Evolutionary conservation across 1,140 invertebrate species (phyloP).

Genomic region (Trissolcus basalis): DNA sequence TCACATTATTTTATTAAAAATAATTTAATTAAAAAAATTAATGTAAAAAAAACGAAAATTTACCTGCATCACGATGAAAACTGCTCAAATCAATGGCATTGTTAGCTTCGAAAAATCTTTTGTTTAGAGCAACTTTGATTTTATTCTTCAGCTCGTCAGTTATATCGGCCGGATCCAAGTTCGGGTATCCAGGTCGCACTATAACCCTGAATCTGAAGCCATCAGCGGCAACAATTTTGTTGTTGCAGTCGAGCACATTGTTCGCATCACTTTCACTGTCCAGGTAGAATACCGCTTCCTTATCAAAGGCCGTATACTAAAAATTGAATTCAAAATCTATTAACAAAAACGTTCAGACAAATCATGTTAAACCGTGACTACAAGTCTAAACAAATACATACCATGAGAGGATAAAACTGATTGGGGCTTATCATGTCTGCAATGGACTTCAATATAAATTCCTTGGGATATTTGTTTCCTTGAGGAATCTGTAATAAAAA

Average conservation of each 20-base stretch:
- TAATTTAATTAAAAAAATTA: neutral
- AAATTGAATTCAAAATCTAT: constrained; percentile 33
- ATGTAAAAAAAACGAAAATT: constrained; percentile 1
- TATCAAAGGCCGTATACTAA: constrained; percentile 76
- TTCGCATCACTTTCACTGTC: constrained; percentile 82
- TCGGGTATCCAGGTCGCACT: constrained; percentile 80
- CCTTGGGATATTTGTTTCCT: constrained; percentile 84
- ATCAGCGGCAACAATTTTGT: constrained; percentile 81
- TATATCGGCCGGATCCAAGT: constrained; percentile 76
- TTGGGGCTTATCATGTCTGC: constrained; percentile 79
- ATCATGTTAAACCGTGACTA: neutral
- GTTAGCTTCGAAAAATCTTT: constrained; percentile 84
- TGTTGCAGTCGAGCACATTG: constrained; percentile 78
- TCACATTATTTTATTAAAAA: neutral
- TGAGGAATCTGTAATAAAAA: constrained; percentile 79
- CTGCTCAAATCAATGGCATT: constrained; percentile 87
- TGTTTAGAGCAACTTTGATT: constrained; percentile 86
- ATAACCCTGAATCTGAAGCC: constrained; percentile 81
- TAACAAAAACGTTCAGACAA: constrained; percentile 4
- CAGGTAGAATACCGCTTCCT: constrained; percentile 81
- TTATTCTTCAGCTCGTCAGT: constrained; percentile 81
- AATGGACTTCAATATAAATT: constrained; percentile 79
- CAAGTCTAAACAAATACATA: constrained; percentile 50
- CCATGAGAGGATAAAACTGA: constrained; percentile 80
- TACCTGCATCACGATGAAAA: constrained; percentile 86